Conservation (phyloP, 2,888 invertebrate species). For the Hydroisotoma schaefferi region DNA sequence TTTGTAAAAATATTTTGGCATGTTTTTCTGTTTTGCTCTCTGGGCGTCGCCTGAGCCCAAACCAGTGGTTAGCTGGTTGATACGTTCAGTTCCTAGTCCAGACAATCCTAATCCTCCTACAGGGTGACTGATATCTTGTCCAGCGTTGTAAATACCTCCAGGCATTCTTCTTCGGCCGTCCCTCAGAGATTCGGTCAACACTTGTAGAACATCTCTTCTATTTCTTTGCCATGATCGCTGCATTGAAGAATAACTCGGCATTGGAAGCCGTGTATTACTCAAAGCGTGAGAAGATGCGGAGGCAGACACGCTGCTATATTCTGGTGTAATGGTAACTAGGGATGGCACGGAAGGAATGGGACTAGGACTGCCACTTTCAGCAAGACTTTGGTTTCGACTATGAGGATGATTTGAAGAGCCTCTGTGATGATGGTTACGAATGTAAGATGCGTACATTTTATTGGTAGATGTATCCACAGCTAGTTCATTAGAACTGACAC, state of each 20-base stretch:
- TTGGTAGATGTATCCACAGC: constrained; percentile 46
- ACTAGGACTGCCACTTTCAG: constrained; percentile 39
- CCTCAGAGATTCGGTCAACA: constrained; percentile 44
- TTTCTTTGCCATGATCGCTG: constrained; percentile 47
- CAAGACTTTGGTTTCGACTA: constrained; percentile 32
- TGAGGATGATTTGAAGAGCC: constrained; percentile 14
- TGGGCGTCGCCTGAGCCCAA: not conserved
- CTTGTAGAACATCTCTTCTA: constrained; percentile 47
- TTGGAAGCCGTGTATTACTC: constrained; percentile 17
- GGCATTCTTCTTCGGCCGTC: constrained; percentile 40
- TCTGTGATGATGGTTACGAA: constrained; percentile 6
- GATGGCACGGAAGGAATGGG: constrained; percentile 48
- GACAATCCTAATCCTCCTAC: constrained; percentile 9
- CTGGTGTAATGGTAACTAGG: constrained; percentile 46
- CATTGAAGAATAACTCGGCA: constrained; percentile 46
- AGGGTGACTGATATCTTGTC: constrained; percentile 6
- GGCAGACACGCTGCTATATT: constrained; percentile 33
- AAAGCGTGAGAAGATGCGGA: constrained; percentile 34
- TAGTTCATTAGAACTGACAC: constrained; percentile 46
- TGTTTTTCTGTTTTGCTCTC: constrained; percentile 32
- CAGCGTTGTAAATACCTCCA: constrained; percentile 26
- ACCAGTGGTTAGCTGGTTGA: constrained; percentile 1
- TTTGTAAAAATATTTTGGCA: constrained; percentile 41
- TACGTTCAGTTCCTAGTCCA: constrained; percentile 23
- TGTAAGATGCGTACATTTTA: constrained; percentile 40